Evolutionary conservation across 2,888 invertebrate species (phyloP).

Genomic region (Augiades crinisus): DNA sequence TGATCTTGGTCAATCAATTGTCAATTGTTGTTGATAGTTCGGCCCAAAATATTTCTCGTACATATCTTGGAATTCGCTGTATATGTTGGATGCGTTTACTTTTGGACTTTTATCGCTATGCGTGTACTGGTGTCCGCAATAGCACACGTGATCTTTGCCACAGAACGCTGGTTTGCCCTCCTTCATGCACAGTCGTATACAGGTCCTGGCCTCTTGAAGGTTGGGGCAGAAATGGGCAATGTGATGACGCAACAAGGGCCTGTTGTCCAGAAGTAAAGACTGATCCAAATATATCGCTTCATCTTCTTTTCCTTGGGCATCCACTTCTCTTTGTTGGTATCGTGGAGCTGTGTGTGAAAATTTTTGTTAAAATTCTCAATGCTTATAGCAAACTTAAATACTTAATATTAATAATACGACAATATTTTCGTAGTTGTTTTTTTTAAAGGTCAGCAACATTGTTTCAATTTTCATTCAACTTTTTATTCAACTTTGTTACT

Average conservation of each 20-base stretch:
- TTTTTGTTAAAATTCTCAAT: no score
- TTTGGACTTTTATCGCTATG: slow-evolving; percentile 28
- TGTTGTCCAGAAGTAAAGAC: neutral
- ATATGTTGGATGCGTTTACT: slow-evolving; percentile 32
- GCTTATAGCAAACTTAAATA: no score
- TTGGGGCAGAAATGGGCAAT: slow-evolving; percentile 70
- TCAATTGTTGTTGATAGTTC: slow-evolving; percentile 14
- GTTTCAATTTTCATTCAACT: no score
- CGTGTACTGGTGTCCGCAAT: slow-evolving; percentile 59
- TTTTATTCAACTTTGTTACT: no score
- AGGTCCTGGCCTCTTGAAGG: slow-evolving; percentile 50
- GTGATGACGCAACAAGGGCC: slow-evolving; percentile 53
- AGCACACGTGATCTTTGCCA: slow-evolving; percentile 66
- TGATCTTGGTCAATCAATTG: no score
- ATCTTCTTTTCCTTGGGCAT: no score
- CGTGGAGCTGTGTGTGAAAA: no score
- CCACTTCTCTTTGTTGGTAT: no score
- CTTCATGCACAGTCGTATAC: slow-evolving; percentile 58
- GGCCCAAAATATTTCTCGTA: slow-evolving; percentile 61
- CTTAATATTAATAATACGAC: no score
- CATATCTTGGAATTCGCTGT: slow-evolving; percentile 51
- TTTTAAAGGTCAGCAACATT: no score
- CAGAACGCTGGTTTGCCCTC: slow-evolving; percentile 64
- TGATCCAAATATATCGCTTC: slow-evolving; percentile 12
- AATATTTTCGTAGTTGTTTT: no score